phyloP scores from a whole-genome alignment of 2,113 vertebrate genomes.

The Ciconia maguari region DNA sequence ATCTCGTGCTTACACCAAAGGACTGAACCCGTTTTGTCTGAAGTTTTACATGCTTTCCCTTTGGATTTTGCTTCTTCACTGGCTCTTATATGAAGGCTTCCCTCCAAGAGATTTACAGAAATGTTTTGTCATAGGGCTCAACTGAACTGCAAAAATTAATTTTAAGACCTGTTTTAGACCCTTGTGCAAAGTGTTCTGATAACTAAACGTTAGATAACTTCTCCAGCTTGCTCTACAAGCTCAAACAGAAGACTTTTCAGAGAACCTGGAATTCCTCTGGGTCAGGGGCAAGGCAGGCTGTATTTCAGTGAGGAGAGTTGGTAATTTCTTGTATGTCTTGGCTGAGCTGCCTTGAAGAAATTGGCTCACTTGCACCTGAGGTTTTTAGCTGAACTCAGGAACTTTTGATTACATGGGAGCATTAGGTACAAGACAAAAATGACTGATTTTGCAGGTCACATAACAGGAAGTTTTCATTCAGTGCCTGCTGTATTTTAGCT shows the following conservation, averaged over 20 bases:
- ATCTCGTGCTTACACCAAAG: background rate
- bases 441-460: background rate
- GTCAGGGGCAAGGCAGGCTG: background rate
- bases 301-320: background rate
- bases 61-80: background rate
- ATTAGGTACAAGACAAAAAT: background rate
- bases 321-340: background rate
- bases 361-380: background rate
- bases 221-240: background rate
- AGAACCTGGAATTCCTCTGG: background rate
- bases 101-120: background rate
- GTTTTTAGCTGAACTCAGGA: background rate
- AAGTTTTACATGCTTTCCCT: background rate
- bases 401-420: background rate
- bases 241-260: background rate
- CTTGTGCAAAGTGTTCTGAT: background rate
- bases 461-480: background rate
- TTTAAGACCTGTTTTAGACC: background rate
- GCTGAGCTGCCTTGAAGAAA: background rate
- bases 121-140: background rate
- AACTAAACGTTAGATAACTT: background rate
- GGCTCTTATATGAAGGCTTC: background rate
- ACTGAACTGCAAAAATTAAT: background rate
- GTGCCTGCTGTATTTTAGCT: background rate
- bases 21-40: background rate